phyloP scores from a whole-genome alignment of 2,113 vertebrate genomes.

The Coracopsis vasa region DNA sequence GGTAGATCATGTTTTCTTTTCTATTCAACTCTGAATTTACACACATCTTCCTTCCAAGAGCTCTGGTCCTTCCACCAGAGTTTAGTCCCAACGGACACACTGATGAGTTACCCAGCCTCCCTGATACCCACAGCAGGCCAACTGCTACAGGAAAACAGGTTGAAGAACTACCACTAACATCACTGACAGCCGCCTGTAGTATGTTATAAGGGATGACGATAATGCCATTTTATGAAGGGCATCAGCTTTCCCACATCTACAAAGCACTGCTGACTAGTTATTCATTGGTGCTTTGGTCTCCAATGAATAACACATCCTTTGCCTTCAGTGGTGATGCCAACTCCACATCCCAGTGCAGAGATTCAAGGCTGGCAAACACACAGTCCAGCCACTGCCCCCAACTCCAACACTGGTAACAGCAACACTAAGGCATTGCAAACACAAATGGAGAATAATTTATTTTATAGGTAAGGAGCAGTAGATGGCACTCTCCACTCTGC shows the following conservation, averaged over 20 bases:
- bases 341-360: not conserved
- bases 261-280: not conserved
- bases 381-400: not conserved
- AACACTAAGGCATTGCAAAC: not conserved
- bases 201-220: accelerated
- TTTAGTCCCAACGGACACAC: not conserved
- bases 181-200: not conserved
- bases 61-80: not conserved
- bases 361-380: accelerated
- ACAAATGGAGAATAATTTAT: not conserved
- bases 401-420: not conserved
- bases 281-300: not conserved
- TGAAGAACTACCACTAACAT: not conserved
- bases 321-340: accelerated
- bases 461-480: constrained; percentile 42
- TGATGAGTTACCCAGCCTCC: not conserved
- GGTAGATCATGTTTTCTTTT: not conserved
- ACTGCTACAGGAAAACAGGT: not conserved
- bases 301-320: accelerated
- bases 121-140: not conserved
- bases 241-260: not conserved
- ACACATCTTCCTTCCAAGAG: not conserved
- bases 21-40: not conserved
- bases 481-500: constrained; percentile 54
- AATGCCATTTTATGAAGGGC: not conserved